These are phyloP conservation scores for Alosa sapidissima DNA, from an alignment of 2,797 vertebrate species.

Conservation along the genomic window DNA sequence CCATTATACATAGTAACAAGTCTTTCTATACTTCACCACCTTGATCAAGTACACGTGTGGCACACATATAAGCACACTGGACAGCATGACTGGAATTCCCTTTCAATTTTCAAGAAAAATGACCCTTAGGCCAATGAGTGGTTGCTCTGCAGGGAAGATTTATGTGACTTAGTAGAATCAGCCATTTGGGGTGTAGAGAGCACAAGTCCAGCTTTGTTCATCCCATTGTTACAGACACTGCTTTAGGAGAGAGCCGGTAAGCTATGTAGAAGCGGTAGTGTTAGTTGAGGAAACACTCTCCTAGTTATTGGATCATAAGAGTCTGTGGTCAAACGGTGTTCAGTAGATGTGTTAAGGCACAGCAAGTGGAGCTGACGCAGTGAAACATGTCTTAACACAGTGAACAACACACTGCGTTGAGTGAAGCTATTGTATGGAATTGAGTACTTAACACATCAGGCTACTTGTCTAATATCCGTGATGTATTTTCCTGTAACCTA, in stretches of 20 bases:
- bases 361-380: slow-evolving; percentile 72
- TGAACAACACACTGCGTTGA: slow-evolving; percentile 36
- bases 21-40: background rate
- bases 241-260: background rate
- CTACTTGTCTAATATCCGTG: slow-evolving; percentile 43
- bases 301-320: slow-evolving; percentile 26
- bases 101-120: background rate
- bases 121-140: background rate
- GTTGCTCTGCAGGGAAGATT: background rate
- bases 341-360: slow-evolving; percentile 78
- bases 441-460: slow-evolving; percentile 37
- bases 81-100: background rate
- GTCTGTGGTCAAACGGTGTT: slow-evolving; percentile 43
- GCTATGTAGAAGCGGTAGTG: slow-evolving; percentile 13
- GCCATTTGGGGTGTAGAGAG: background rate
- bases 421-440: slow-evolving; percentile 28
- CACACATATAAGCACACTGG: background rate
- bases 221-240: background rate
- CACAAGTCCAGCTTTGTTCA: slow-evolving; percentile 7
- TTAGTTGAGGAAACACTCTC: background rate
- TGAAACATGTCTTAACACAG: slow-evolving; percentile 52
- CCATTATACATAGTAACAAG: background rate
- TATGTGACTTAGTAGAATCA: background rate
- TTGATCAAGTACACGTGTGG: background rate
- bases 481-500: slow-evolving; percentile 25